Conservation (phyloP, 2,113 vertebrate species). For the Microtus montanus region DNA sequence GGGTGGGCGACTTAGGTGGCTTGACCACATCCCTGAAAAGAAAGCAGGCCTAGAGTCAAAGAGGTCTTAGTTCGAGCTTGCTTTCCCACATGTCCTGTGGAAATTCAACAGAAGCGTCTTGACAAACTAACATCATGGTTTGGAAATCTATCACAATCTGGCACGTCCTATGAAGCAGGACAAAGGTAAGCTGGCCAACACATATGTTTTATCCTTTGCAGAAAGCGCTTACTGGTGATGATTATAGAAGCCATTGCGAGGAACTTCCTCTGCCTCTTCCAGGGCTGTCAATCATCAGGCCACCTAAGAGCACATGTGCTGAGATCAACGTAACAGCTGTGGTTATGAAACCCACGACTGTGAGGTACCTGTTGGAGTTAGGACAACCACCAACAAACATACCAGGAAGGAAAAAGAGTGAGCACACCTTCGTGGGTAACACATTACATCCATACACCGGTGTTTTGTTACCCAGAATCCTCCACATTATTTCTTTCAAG, state of each 20-base stretch:
- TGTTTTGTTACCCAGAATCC: slow-evolving; percentile 49
- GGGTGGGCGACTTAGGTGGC: not conserved
- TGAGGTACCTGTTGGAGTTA: not conserved
- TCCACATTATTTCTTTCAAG: slow-evolving; percentile 20
- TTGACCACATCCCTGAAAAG: not conserved
- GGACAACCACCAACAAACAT: not conserved
- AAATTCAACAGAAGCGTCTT: slow-evolving; percentile 47
- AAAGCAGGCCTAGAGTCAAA: slow-evolving; percentile 20
- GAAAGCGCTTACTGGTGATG: slow-evolving; percentile 34
- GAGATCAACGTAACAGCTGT: not conserved
- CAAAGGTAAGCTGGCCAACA: not conserved
- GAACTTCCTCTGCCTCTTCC: not conserved
- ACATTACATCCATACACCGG: not conserved
- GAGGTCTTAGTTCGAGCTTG: slow-evolving; percentile 2
- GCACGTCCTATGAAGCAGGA: not conserved
- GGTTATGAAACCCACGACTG: not conserved
- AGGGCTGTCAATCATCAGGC: not conserved
- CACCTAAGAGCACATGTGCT: not conserved
- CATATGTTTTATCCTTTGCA: not conserved
- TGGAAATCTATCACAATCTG: slow-evolving; percentile 22
- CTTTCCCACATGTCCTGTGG: slow-evolving; percentile 58
- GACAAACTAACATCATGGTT: slow-evolving; percentile 24
- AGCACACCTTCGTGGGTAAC: not conserved
- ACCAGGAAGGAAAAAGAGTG: not conserved
- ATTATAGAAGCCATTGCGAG: not conserved